Evolutionary conservation across 2,888 invertebrate genomes (phyloP).

Genomic region (Mylabris sibirica): DNA sequence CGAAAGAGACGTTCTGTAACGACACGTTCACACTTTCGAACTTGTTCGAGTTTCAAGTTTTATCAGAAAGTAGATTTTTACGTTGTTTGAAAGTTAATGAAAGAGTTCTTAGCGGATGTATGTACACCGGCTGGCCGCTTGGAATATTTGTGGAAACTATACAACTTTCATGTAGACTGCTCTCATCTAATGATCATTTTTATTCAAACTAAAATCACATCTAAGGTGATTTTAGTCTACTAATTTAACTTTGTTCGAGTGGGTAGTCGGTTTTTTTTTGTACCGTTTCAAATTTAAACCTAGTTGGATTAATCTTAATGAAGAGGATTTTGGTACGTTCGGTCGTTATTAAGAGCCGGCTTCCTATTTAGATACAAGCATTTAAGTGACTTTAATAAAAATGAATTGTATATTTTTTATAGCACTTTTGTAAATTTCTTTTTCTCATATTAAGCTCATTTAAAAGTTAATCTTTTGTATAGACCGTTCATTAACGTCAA

Average conservation of each 20-base stretch:
- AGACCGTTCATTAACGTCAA: constrained; percentile 26
- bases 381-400: constrained; percentile 26
- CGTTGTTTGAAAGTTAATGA: constrained; percentile 55
- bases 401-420: constrained; percentile 23
- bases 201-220: constrained; percentile 16
- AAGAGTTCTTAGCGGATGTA: constrained; percentile 45
- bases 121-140: constrained; percentile 41
- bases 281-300: constrained; percentile 19
- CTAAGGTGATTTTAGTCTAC: constrained; percentile 1
- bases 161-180: constrained; percentile 41
- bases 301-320: constrained; percentile 32
- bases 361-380: constrained; percentile 26
- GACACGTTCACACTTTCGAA: constrained; percentile 53
- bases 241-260: constrained; percentile 20
- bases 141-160: constrained; percentile 47
- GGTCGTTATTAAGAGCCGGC: constrained; percentile 13
- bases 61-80: constrained; percentile 52
- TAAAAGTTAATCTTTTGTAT: constrained; percentile 24
- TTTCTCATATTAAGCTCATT: constrained; percentile 15
- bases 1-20: constrained; percentile 41
- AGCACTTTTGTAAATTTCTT: not conserved
- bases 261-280: constrained; percentile 19
- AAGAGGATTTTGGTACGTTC: constrained; percentile 26
- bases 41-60: constrained; percentile 48
- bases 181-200: constrained; percentile 23